Evolutionary conservation across 1,140 invertebrate species (phyloP), one percentile per base, ranked within the genome.

Genomic region (Laupala kohalensis): DNA sequence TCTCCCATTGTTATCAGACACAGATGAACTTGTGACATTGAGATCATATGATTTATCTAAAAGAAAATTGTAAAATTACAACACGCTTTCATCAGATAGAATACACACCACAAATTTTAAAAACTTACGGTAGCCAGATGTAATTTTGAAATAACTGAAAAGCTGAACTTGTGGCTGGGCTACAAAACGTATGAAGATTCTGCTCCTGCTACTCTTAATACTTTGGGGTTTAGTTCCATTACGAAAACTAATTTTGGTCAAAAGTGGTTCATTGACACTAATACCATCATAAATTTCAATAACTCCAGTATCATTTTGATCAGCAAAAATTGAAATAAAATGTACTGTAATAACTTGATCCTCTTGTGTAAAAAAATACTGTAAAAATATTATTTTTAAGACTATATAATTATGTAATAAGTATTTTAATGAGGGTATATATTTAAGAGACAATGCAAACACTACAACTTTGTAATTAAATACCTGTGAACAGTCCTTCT

Each of bases 1-100:
- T 80, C 96, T 89, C 1, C 97, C 97, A 76, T 91, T 92, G 80
- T 99, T 99, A 75, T 92, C 87, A 0, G 88, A 86, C 62, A 99
- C 88, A 25, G 89, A 86, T 23, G 92, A 92, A 74, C 92, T 89
- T 0, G 89, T 91, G 6, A 99, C 85, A 73, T 95, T 92, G 2
- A 99, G 83, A 78, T 97, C 95, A 77, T 90, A 91, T 67, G 88
- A 89, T 86, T 95, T 94, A 72, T 84, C 88, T 88, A n/a, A 3
- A 69, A 63, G 25, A 25, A 25, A 67, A 71, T 19, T 30, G 24
- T 63, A 13, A 9, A 63, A 70, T 13, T 24, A 9, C 30, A 62
- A 26, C 4, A 63, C 5, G 15, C 13, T 68, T 72, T 68, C 5
- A 64, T 72, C n/a, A 62, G 12, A 25, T n/a, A 65, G 4, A 4